phyloP scores from a whole-genome alignment of 2,797 vertebrate species.

The Typhlichthys eigenmanni region DNA sequence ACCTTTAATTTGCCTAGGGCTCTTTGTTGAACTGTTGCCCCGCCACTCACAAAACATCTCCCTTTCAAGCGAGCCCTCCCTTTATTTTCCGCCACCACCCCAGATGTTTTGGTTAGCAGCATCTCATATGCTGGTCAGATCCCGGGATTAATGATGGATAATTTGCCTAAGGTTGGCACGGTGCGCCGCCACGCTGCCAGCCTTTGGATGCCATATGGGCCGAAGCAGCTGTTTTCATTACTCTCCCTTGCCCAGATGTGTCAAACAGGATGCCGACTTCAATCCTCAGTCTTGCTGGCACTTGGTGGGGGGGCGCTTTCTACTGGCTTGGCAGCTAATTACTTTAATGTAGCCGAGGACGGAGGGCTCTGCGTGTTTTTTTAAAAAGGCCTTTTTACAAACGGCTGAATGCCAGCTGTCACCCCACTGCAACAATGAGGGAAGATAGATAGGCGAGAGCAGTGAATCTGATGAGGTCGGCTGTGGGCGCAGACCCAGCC shows the following conservation, averaged over 20 bases:
- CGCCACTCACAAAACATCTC: constrained; percentile 65
- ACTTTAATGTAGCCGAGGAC: constrained; percentile 92
- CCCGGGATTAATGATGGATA: constrained; percentile 99
- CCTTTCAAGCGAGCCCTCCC: constrained; percentile 73
- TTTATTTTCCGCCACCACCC: constrained; percentile 72
- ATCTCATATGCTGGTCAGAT: constrained; percentile 98
- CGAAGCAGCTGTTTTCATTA: constrained; percentile 99
- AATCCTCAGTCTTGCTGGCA: constrained; percentile 84
- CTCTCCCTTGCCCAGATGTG: constrained; percentile 99
- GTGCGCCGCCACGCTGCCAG: constrained; percentile 87
- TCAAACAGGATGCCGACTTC: constrained; percentile 96
- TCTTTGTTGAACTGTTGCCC: constrained; percentile 59
- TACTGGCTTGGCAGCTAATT: constrained; percentile 97
- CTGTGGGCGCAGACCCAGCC: constrained; percentile 61
- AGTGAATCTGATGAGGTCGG: constrained; percentile 72
- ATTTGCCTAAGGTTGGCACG: constrained; percentile 98
- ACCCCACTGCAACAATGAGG: constrained; percentile 77
- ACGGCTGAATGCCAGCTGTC: constrained; percentile 97
- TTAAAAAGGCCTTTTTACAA: constrained; percentile 86
- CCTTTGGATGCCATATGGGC: constrained; percentile 97
- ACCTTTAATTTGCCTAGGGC: constrained; percentile 58
- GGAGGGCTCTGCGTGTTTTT: constrained; percentile 85
- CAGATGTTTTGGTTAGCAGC: constrained; percentile 97
- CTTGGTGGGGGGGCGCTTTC: constrained; percentile 93
- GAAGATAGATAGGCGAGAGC: constrained; percentile 79